phyloP scores from a whole-genome alignment of 2,797 vertebrate species.

The Rhinoraja longicauda region DNA sequence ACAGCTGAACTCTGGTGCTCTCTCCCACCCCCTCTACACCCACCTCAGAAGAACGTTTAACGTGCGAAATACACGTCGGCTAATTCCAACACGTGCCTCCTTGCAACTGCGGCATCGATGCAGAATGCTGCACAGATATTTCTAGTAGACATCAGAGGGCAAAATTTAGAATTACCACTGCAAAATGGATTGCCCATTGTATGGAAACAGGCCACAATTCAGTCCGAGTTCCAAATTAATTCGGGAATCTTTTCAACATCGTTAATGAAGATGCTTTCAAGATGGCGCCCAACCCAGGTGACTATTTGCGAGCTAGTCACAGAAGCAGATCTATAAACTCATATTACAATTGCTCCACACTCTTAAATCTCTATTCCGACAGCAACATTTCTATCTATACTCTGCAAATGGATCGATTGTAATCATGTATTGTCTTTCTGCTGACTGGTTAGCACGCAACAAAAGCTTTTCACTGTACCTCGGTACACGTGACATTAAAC shows the following conservation, averaged over 20 bases:
- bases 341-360: no score
- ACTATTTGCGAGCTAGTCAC: no score
- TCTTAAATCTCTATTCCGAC: no score
- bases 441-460: no score
- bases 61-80: neutral
- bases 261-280: neutral
- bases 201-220: neutral
- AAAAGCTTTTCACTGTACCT: no score
- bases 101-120: neutral
- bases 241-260: neutral
- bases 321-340: no score
- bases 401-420: no score
- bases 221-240: neutral
- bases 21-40: neutral
- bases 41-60: neutral
- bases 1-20: neutral
- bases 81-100: neutral
- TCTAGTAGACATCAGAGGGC: neutral
- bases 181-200: neutral
- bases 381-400: no score
- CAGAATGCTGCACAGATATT: neutral
- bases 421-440: no score
- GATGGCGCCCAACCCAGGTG: no score
- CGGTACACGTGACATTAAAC: no score
- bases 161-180: neutral